phyloP scores from a whole-genome alignment of 2,888 invertebrate genomes.

The Altica lythri region DNA sequence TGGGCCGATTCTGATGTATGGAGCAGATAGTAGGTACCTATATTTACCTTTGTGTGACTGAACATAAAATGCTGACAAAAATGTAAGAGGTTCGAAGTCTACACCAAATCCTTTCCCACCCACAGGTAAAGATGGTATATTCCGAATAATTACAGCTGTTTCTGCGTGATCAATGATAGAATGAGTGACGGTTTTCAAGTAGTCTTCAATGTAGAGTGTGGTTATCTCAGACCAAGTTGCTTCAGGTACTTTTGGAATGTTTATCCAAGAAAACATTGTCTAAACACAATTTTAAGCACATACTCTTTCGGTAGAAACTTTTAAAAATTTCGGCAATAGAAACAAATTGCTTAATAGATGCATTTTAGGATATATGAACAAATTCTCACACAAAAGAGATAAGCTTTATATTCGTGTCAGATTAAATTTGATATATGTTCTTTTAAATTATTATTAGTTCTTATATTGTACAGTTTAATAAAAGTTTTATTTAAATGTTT shows the following conservation, averaged over 20 bases:
- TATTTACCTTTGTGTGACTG: constrained; percentile 69
- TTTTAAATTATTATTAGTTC: no score
- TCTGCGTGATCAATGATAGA: constrained; percentile 69
- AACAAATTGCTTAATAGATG: no score
- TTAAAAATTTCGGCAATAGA: constrained; percentile 19
- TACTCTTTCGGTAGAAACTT: neutral
- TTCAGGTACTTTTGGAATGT: constrained; percentile 55
- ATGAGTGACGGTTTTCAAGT: constrained; percentile 66
- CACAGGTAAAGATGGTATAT: constrained; percentile 56
- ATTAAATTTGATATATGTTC: no score
- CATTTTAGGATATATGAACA: no score
- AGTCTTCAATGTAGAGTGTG: constrained; percentile 60
- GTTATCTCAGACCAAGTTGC: constrained; percentile 62
- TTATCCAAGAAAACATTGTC: constrained; percentile 55
- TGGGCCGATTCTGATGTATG: no score
- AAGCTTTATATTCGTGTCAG: no score
- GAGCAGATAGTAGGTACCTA: no score
- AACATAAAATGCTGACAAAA: constrained; percentile 66
- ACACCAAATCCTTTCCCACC: constrained; percentile 60
- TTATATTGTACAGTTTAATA: no score
- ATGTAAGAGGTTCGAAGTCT: constrained; percentile 65
- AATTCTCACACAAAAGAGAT: no score
- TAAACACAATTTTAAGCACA: constrained; percentile 30
- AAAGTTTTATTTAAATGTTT: no score
- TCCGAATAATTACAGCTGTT: constrained; percentile 64